Evolutionary conservation across 2,113 vertebrate genomes (phyloP), one percentile per base, ranked within the genome.

Genomic region (Osmerus eperlanus): DNA sequence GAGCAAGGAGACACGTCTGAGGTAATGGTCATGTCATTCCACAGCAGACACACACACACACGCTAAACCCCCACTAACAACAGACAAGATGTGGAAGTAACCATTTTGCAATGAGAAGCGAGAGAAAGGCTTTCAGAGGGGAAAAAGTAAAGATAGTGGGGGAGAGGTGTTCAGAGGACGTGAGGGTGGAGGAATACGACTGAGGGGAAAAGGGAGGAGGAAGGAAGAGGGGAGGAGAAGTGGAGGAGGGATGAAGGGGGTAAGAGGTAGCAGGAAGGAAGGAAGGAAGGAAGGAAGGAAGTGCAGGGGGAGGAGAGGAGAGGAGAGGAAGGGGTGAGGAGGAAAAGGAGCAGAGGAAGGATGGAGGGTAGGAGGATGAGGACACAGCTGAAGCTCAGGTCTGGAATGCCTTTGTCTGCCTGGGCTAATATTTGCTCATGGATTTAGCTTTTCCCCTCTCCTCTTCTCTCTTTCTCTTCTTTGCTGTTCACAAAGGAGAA

Each of bases 371-470:
- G 53, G 78, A 88, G 84, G 84, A 28, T 2, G 29, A 29, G 29
- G 2, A 29, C 29, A 29, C 29, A 29, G 29, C 29, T 3, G 29
- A 29, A 29, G 29, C 29, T 2, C 29, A 29, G 29, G 29, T 29
- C 29, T 29, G 89, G 90, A 92, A 92, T 90, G 84, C 74, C 74
- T 92, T 91, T 91, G 88, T 90, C 82, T 82, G 28, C 71, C 25
- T 71, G 5, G 71, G 85, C 89, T 87, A 92, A 92, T 92, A 91
- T 93, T 93, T 91, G 85, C 81, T 73, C 69, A 83, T 65, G 80
- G 89, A 90, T 89, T 90, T 86, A 77, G 80, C 81, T 79, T 87
- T 83, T 84, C 78, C 83, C 81, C 73, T 41, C 36, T 32, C 2
- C 77, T 84, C 77, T n/a, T n/a, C 68, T 78, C 82, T 78, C 90